These are phyloP conservation scores for Abscondita cerata DNA, from an alignment of 2,888 invertebrate species.

Conservation along the genomic window DNA sequence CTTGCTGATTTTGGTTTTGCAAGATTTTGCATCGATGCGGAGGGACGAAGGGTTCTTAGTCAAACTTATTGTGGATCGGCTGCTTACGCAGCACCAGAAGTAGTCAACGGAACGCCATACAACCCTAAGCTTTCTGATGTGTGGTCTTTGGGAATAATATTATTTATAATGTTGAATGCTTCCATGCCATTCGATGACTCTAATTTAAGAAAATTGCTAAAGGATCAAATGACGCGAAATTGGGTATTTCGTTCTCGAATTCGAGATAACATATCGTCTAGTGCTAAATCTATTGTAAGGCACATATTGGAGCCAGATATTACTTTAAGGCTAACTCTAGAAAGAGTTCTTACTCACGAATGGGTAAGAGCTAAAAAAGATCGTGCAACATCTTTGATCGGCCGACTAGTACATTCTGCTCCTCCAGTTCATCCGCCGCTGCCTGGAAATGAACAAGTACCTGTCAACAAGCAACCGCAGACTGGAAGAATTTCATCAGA, in stretches of 20 bases:
- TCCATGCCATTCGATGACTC: constrained; percentile 95
- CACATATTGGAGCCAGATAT: constrained; percentile 87
- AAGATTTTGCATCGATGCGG: constrained; percentile 76
- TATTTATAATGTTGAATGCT: constrained; percentile 93
- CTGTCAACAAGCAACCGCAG: constrained; percentile 11
- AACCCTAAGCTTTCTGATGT: constrained; percentile 90
- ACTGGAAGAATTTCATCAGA: constrained; percentile 28
- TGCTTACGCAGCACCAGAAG: constrained; percentile 95
- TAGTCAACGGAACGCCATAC: constrained; percentile 87
- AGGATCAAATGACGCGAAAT: constrained; percentile 82
- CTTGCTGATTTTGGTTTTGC: constrained; percentile 95
- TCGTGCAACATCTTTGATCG: constrained; percentile 65
- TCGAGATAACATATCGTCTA: constrained; percentile 70
- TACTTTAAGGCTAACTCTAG: constrained; percentile 75
- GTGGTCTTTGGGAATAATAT: constrained; percentile 91
- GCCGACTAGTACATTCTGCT: constrained; percentile 67
- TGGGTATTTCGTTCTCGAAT: constrained; percentile 78
- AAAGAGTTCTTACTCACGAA: constrained; percentile 76
- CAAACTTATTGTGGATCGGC: constrained; percentile 96
- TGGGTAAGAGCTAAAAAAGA: constrained; percentile 75
- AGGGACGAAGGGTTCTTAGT: constrained; percentile 79
- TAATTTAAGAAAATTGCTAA: constrained; percentile 80
- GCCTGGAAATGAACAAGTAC: constrained; percentile 20
- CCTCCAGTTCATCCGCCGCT: constrained; percentile 39
- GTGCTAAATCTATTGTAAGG: constrained; percentile 79